These are phyloP conservation scores for Liposcelis brunnea DNA, from an alignment of 2,888 invertebrate species.

Conservation along the genomic window DNA sequence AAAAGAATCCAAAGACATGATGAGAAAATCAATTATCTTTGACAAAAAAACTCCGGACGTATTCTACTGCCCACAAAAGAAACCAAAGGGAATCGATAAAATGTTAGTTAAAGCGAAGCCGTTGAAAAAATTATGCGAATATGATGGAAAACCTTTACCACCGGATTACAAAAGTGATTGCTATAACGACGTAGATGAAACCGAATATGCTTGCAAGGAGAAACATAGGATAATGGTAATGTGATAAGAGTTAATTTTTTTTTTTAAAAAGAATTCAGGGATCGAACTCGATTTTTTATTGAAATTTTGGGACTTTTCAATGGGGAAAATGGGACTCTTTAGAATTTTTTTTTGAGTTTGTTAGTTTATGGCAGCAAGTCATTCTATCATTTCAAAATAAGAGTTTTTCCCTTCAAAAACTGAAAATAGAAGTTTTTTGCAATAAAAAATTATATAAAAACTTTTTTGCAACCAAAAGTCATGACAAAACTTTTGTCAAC, in stretches of 20 bases:
- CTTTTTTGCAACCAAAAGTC: too few relatives aligned
- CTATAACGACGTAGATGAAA: conserved; percentile 62
- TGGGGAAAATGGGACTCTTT: too few relatives aligned
- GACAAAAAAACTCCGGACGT: conserved; percentile 64
- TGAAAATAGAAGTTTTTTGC: too few relatives aligned
- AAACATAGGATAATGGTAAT: conserved; percentile 63
- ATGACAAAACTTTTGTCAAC: too few relatives aligned
- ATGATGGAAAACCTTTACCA: conserved; percentile 48
- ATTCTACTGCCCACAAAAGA: conserved; percentile 61
- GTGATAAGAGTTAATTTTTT: not conserved
- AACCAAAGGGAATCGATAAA: conserved; percentile 52
- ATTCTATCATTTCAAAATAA: too few relatives aligned
- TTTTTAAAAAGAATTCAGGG: not conserved
- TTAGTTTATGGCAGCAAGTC: too few relatives aligned
- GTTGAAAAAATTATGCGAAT: conserved; percentile 53
- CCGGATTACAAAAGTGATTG: conserved; percentile 60
- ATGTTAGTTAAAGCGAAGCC: conserved; percentile 51
- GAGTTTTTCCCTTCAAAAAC: too few relatives aligned
- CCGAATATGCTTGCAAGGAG: conserved; percentile 62
- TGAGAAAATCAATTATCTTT: conserved; percentile 59
- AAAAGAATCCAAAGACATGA: conserved; percentile 44
- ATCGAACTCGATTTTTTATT: too few relatives aligned
- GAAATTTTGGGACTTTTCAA: too few relatives aligned
- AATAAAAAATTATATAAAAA: too few relatives aligned
- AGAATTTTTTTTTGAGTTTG: too few relatives aligned